phyloP scores from a whole-genome alignment of 2,888 invertebrate genomes.

The Troides aeacus region DNA sequence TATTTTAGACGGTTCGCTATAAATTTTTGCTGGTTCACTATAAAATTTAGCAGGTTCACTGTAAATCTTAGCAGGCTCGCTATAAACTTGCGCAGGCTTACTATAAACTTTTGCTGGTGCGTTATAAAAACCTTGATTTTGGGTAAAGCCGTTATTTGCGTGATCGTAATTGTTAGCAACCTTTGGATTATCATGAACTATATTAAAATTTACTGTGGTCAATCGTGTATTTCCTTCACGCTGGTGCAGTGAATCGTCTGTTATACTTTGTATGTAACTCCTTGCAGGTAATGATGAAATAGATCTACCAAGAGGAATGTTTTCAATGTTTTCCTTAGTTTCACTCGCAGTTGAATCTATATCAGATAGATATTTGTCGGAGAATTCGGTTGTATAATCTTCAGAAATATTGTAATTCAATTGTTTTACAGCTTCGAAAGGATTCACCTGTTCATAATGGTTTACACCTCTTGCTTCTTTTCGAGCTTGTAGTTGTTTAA shows the following conservation, averaged over 20 bases:
- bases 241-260: constrained; percentile 51
- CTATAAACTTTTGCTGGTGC: constrained; percentile 64
- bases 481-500: constrained; percentile 69
- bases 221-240: constrained; percentile 52
- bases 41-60: constrained; percentile 75
- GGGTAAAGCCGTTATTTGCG: constrained; percentile 40
- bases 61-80: constrained; percentile 75
- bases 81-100: constrained; percentile 62
- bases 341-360: constrained; percentile 43
- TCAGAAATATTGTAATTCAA: constrained; percentile 53
- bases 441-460: constrained; percentile 50
- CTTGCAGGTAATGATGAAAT: constrained; percentile 47
- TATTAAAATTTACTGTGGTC: constrained; percentile 68
- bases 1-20: constrained; percentile 79
- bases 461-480: constrained; percentile 60
- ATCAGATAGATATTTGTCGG: constrained; percentile 44
- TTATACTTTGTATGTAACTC: constrained; percentile 44
- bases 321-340: constrained; percentile 46
- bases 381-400: constrained; percentile 58
- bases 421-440: constrained; percentile 76
- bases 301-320: constrained; percentile 53
- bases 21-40: constrained; percentile 76
- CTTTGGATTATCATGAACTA: constrained; percentile 60
- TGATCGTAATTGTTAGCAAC: constrained; percentile 44
- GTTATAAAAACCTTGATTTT: constrained; percentile 48